These are phyloP conservation scores for Myotis brandtii DNA, from an alignment of 2,113 vertebrate genomes.

Conservation along the genomic window DNA sequence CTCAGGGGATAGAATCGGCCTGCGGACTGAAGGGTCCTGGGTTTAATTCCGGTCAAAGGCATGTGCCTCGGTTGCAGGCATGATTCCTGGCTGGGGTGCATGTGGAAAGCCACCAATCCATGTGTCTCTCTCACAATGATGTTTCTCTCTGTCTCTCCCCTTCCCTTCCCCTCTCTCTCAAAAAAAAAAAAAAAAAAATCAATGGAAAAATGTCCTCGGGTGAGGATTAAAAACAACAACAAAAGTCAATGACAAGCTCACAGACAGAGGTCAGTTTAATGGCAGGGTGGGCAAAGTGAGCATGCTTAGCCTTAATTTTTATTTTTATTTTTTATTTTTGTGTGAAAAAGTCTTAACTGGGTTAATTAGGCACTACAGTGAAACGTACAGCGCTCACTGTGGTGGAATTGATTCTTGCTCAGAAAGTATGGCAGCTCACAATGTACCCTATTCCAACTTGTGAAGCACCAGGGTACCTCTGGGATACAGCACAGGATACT, in stretches of 20 bases:
- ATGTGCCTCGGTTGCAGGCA: too few species aligned
- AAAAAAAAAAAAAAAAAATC: too few species aligned
- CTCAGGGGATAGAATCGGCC: too few species aligned
- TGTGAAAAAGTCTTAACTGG: not conserved
- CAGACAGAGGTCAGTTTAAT: not conserved
- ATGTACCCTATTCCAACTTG: accelerated
- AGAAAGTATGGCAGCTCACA: not conserved
- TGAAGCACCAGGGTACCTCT: not conserved
- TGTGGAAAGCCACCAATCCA: too few species aligned
- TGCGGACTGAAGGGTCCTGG: too few species aligned
- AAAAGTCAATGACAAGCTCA: not conserved
- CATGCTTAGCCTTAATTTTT: not conserved
- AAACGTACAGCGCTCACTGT: not conserved
- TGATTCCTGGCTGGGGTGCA: too few species aligned
- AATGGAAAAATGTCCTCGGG: too few species aligned
- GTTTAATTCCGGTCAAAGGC: too few species aligned
- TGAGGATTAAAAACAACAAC: too few species aligned
- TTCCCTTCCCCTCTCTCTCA: too few species aligned
- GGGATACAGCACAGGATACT: not conserved
- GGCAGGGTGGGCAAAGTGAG: not conserved
- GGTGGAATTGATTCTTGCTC: not conserved
- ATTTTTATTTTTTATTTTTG: not conserved
- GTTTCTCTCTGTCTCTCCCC: too few species aligned
- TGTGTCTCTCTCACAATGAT: too few species aligned
- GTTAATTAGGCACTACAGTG: not conserved